A percentile compares a stretch with the other conserved stretches of the same genome.
phyloP scores from a whole-genome alignment of 2,888 invertebrate species.

The Orchesella flavescens region DNA sequence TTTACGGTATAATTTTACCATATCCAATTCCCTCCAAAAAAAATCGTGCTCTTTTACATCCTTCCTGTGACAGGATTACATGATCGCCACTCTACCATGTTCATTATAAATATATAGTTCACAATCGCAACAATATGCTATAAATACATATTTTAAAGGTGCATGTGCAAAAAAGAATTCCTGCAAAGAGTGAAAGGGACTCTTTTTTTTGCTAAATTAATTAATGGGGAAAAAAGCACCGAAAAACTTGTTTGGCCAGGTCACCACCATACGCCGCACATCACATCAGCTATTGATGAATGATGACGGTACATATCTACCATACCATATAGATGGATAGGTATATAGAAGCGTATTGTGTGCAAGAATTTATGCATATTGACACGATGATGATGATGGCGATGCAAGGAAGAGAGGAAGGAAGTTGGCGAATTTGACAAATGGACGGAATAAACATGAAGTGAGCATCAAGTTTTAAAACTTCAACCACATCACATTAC shows the following conservation, averaged over 20 bases:
- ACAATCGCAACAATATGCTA: neutral
- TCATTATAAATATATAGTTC: neutral
- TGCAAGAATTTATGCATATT: neutral
- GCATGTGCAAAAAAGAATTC: neutral
- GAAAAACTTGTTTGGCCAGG: slow-evolving; percentile 65
- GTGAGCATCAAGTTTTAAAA: slow-evolving; percentile 43
- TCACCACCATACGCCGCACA: slow-evolving; percentile 16
- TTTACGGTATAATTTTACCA: slow-evolving; percentile 25
- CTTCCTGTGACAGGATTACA: slow-evolving; percentile 31
- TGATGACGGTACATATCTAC: neutral
- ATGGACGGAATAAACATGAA: slow-evolving; percentile 46
- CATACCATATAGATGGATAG: too few relatives aligned
- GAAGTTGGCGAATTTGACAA: slow-evolving; percentile 57
- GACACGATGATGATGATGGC: neutral
- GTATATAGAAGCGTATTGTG: neutral
- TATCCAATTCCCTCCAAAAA: neutral
- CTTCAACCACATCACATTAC: slow-evolving; percentile 51
- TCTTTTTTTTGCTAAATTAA: slow-evolving; percentile 40
- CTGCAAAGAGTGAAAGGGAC: slow-evolving; percentile 56
- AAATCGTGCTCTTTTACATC: slow-evolving; percentile 16
- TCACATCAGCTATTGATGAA: slow-evolving; percentile 30
- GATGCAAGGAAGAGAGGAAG: slow-evolving; percentile 45
- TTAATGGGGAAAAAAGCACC: slow-evolving; percentile 46
- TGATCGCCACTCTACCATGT: neutral
- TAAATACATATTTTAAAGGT: neutral